These are phyloP conservation scores for Numenius arquata DNA, from an alignment of 2,113 vertebrate species.

Conservation along the genomic window DNA sequence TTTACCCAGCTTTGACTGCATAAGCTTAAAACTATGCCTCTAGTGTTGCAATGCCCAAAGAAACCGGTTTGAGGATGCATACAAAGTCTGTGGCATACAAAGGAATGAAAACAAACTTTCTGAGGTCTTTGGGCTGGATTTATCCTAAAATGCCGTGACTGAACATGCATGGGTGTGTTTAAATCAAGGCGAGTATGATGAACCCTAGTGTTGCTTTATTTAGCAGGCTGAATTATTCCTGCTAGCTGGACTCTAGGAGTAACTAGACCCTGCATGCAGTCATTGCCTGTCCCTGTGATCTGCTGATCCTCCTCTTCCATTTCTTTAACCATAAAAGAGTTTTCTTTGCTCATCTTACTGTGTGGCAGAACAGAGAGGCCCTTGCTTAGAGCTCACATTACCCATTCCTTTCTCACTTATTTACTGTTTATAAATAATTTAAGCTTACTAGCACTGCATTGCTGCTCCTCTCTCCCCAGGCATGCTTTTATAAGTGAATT, in stretches of 20 bases:
- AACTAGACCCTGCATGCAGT: not conserved
- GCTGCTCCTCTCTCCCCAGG: constrained; percentile 5
- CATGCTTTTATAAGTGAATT: constrained; percentile 20
- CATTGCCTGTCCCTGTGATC: not conserved
- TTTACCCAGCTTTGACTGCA: not conserved
- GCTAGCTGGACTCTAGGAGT: not conserved
- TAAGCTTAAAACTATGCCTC: not conserved
- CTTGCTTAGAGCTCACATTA: constrained; percentile 12
- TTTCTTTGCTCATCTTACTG: not conserved
- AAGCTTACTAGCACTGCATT: constrained; percentile 29
- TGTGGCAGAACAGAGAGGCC: not conserved
- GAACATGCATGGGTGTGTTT: not conserved
- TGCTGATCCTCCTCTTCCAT: not conserved
- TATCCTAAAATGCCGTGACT: not conserved
- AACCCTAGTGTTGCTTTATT: not conserved
- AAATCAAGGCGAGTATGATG: not conserved
- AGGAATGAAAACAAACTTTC: not conserved
- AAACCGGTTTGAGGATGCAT: not conserved
- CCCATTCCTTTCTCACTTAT: constrained; percentile 50
- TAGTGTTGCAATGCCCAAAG: not conserved
- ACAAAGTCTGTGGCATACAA: not conserved
- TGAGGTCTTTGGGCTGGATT: not conserved
- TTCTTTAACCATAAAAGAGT: not conserved
- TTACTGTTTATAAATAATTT: constrained; percentile 59
- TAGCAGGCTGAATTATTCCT: not conserved